Base-by-base conservation (phyloP, 1,140 invertebrate species). In the Streblospio benedicti region DNA sequence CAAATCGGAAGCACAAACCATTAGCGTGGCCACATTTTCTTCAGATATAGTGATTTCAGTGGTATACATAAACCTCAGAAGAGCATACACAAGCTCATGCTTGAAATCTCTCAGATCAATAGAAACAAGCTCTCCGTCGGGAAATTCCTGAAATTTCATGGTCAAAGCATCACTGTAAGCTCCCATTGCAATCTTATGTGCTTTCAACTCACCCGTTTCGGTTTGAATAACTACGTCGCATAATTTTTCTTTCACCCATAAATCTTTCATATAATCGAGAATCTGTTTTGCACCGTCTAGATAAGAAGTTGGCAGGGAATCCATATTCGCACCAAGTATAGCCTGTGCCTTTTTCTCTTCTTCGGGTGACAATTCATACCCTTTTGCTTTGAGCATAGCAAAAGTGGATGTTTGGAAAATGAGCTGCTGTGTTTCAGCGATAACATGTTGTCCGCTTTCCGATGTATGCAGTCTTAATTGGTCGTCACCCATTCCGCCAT, bases 61-160 rank as follows among this genome's bases (percentile, higher is more conserved):
- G 2, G 62, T 64, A 31, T 64, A 64, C n/a, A 64, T 44, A 31
- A 61, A 64, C 27, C 61, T 60, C 5, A 64, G 30, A 27, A 64
- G 38, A 20, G 51, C 49, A 28, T 38, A 45, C 16, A 64, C 59
- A 12, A 59, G 41, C n/a, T 57, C 59, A 38, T 41, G 44, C 2
- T 49, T 30, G 38, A 47, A 64, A 44, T 64, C 52, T 53, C 35
- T 61, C 53, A 64, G n/a, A 18, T 56, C 44, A 31, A 64, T 64
- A 30, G 51, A 55, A 18, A 55, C 55, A 14, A 61, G 30, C 18
- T 56, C 33, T 28, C 32, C 30, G 1, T 47, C 30, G 12, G 50
- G 38, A n/a, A 25, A 27, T 4, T 35, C 25, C 28, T 57, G 54
- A 35, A 64, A 56, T 33, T 60, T 51, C 18, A 41, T 44, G 3